phyloP scores from a whole-genome alignment of 2,888 invertebrate genomes.

The Pristionchus arcanus region DNA sequence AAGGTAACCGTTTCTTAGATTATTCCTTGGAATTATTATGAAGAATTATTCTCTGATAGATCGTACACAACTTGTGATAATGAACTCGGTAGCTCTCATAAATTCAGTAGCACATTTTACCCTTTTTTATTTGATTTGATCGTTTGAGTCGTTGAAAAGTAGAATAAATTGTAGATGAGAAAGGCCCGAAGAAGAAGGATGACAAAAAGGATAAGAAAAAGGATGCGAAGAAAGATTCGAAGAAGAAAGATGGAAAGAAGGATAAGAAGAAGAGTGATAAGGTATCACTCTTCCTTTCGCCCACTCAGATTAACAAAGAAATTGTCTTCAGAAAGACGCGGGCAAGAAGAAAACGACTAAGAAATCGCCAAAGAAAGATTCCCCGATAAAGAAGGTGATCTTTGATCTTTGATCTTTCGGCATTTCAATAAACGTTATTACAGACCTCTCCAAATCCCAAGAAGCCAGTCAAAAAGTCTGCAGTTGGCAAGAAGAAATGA shows the following conservation, averaged over 20 bases:
- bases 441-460: not conserved
- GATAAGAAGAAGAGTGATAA: conserved; percentile 42
- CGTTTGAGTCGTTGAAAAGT: not conserved
- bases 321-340: not conserved
- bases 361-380: not conserved
- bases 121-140: not conserved
- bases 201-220: conserved; percentile 16
- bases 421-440: not conserved
- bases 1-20: not conserved
- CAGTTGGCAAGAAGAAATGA: conserved; percentile 20
- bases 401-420: not conserved
- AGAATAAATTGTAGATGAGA: not conserved
- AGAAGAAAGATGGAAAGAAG: conserved; percentile 32
- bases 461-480: not conserved
- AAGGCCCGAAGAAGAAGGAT: conserved; percentile 20
- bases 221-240: conserved; percentile 11
- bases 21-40: too few species aligned
- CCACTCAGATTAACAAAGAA: not conserved
- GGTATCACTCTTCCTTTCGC: not conserved
- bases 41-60: too few species aligned
- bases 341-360: not conserved
- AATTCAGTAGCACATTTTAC: not conserved
- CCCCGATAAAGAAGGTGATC: conserved; percentile 36
- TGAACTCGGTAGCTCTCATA: too few species aligned
- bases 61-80: too few species aligned